Evolutionary conservation across 2,797 vertebrate genomes (phyloP).

Genomic region (Oreochromis mossambicus): DNA sequence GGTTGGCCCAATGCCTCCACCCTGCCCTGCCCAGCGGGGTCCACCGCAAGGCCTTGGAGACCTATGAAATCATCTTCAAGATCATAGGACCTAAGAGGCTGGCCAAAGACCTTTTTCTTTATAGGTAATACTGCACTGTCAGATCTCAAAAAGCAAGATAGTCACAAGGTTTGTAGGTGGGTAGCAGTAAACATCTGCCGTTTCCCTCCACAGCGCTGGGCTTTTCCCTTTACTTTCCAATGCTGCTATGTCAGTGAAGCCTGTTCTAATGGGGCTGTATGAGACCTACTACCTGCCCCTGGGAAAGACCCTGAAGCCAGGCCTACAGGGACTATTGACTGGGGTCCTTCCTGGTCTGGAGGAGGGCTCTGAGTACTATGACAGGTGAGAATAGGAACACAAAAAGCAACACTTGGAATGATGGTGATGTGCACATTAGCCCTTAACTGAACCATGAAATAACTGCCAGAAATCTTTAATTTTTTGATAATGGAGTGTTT

Average conservation of each 20-base stretch:
- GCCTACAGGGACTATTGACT: conserved; percentile 94
- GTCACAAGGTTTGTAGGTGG: not conserved
- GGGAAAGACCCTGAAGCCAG: conserved; percentile 96
- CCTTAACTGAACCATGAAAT: not conserved
- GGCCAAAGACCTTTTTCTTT: conserved; percentile 98
- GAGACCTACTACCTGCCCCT: conserved; percentile 96
- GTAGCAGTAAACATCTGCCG: not conserved
- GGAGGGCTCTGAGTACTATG: conserved; percentile 97
- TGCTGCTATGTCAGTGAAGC: conserved; percentile 99
- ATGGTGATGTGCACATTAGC: not conserved
- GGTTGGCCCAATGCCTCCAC: conserved; percentile 95
- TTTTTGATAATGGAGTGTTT: not conserved
- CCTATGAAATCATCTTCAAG: conserved; percentile 98
- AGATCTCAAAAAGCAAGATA: not conserved
- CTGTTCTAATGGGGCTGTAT: conserved; percentile 91
- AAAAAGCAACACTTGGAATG: not conserved
- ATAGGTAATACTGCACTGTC: conserved; percentile 80
- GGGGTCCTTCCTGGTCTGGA: conserved; percentile 96
- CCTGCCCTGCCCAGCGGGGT: conserved; percentile 98
- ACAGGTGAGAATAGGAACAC: conserved; percentile 80
- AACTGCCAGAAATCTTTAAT: not conserved
- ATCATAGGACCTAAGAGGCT: conserved; percentile 97
- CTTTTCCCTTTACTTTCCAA: conserved; percentile 98
- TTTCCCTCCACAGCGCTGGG: conserved; percentile 80
- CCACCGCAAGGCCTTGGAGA: conserved; percentile 97